Percentiles rank a stretch among this genome's conserved stretches.
Evolutionary conservation across 2,888 invertebrate species (phyloP).

Genomic region (Campaea margaritaria): DNA sequence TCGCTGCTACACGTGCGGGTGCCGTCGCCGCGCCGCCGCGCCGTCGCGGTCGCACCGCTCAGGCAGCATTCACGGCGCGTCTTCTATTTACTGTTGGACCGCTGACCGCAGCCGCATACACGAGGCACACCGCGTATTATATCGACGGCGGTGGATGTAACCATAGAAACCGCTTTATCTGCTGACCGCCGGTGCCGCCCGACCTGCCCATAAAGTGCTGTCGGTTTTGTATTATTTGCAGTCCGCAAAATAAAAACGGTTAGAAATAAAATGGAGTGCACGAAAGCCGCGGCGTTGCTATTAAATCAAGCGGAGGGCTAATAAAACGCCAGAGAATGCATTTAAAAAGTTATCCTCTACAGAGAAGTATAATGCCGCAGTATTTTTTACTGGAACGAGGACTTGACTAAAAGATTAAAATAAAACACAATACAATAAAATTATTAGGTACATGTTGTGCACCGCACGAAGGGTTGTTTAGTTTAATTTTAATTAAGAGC

Average conservation of each 20-base stretch:
- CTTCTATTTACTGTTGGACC: neutral
- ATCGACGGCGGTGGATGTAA: neutral
- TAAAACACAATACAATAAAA: conserved; percentile 20
- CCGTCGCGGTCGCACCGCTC: no score
- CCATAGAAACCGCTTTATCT: neutral
- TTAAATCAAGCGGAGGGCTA: conserved; percentile 9
- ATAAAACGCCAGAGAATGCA: conserved; percentile 3
- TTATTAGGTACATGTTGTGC: conserved; percentile 38
- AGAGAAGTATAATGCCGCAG: conserved; percentile 2
- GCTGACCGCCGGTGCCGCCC: neutral
- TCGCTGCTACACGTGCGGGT: no score
- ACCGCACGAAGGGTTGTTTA: conserved; percentile 33
- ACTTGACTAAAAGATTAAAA: conserved; percentile 2
- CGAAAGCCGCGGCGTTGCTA: conserved; percentile 5
- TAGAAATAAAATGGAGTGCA: conserved; percentile 13
- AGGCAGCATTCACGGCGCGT: neutral
- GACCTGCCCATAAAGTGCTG: neutral
- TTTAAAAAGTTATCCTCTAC: conserved; percentile 1
- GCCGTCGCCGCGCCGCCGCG: no score
- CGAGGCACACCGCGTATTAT: neutral
- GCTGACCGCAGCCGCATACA: neutral
- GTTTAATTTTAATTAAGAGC: conserved; percentile 27
- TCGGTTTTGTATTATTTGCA: conserved; percentile 8
- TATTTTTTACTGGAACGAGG: conserved; percentile 18
- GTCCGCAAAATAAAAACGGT: conserved; percentile 12